These are phyloP conservation scores for Anarrhichthys ocellatus DNA, from an alignment of 2,113 vertebrate genomes.

Conservation along the genomic window DNA sequence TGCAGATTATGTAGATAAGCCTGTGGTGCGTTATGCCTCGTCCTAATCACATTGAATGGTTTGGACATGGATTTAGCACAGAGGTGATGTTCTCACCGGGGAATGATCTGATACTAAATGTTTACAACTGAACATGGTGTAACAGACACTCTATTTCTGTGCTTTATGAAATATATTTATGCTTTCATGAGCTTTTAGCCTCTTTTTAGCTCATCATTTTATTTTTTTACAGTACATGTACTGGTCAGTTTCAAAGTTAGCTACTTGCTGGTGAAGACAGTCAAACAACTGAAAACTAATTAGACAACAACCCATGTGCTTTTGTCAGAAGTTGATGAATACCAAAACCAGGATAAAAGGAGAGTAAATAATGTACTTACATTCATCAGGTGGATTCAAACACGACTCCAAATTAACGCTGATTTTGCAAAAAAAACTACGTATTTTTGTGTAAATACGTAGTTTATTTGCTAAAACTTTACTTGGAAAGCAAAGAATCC, in stretches of 20 bases:
- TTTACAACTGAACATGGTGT: constrained; percentile 10
- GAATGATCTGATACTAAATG: constrained; percentile 19
- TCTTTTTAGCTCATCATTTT: background rate
- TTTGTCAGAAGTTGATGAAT: background rate
- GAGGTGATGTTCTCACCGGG: constrained; percentile 4
- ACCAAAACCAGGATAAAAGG: background rate
- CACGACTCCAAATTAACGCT: background rate
- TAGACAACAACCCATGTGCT: background rate
- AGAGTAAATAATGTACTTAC: background rate
- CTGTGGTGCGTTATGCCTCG: constrained; percentile 15
- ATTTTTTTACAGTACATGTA: background rate
- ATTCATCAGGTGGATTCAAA: background rate
- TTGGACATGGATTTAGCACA: constrained; percentile 33
- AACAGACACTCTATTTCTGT: background rate
- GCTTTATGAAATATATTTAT: constrained; percentile 4
- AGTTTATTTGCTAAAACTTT: background rate
- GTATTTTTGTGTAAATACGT: too few species aligned
- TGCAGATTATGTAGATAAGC: constrained; percentile 61
- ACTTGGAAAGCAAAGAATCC: background rate
- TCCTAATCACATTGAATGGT: constrained; percentile 42
- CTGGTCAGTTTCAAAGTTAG: background rate
- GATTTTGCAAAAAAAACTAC: background rate
- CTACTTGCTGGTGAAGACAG: background rate
- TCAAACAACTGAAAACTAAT: background rate
- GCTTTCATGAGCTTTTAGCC: background rate